Evolutionary conservation across 2,888 invertebrate genomes (phyloP), one percentile per base, ranked within the genome.

Genomic region (Leptinotarsa peninsularis): DNA sequence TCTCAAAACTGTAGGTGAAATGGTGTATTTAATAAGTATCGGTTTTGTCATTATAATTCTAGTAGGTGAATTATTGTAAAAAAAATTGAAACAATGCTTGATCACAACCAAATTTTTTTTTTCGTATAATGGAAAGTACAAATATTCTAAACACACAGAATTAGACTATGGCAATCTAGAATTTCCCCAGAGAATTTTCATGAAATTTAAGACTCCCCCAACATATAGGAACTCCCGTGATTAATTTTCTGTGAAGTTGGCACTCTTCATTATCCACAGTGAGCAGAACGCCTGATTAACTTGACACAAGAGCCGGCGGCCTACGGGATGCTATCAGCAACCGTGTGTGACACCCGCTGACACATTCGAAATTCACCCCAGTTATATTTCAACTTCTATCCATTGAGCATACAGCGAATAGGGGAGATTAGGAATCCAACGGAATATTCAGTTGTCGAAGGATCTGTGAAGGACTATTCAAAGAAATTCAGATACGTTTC

Each of bases 341-440:
- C 73, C 74, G 75, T 78, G 74, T 78, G 78, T 78, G 74, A 76
- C 76, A 78, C 71, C 70, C 74, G 78, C 78, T 78, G 78, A 76
- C 78, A 78, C 76, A 78, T 76, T 71, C 70, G 71, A 78, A 76
- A 78, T 78, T 76, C 68, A 74, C 76, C 73, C 78, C 76, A 67
- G 73, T 76, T 63, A 63, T 63, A 33, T 76, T 74, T 70, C 71
- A 54, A 66, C 71, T 71, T 72, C 72, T 43, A 66, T 56, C 50
- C 72, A 73, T 74, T 71, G 74, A 68, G 66, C 49, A 72, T 43
- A 49, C 71, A 67, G 14, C 52, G 54, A n/a, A 23, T 71, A 33
- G 68, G 67, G 71, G 71, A 63, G 13, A 43, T 18, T 27, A 33
- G 33, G n/a, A 18, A n/a, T n/a, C 2, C 15, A 52, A 17, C 7